A percentile compares a stretch with the other conserved stretches of the same genome.
Evolutionary conservation across 2,888 invertebrate species (phyloP).

Genomic region (Achlya flavicornis): DNA sequence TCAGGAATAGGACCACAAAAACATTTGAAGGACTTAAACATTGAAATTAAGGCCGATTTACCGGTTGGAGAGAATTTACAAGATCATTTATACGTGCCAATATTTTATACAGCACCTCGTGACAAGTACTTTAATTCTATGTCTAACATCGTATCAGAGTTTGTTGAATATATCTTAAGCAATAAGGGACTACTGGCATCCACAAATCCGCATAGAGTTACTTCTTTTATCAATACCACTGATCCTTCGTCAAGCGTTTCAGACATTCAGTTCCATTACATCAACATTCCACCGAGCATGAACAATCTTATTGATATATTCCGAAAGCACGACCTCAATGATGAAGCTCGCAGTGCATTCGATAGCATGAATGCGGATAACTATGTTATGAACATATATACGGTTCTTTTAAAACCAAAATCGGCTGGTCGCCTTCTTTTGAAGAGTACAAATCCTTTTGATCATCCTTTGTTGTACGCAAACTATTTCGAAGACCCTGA

Average conservation of each 20-base stretch:
- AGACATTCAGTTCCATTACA: conserved; percentile 59
- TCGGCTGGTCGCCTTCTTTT: conserved; percentile 88
- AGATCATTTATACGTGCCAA: conserved; percentile 75
- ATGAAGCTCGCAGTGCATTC: conserved; percentile 50
- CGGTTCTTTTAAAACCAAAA: conserved; percentile 86
- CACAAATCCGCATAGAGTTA: conserved; percentile 63
- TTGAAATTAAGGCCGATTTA: conserved; percentile 69
- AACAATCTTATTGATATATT: conserved; percentile 51
- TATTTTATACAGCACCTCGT: conserved; percentile 56
- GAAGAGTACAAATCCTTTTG: conserved; percentile 85
- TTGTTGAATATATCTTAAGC: conserved; percentile 73
- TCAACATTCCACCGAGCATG: conserved; percentile 52
- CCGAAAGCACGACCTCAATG: conserved; percentile 45
- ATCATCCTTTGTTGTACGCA: conserved; percentile 85
- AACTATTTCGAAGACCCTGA: conserved; percentile 85
- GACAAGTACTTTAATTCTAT: conserved; percentile 45
- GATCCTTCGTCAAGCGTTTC: conserved; percentile 54
- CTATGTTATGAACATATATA: conserved; percentile 72
- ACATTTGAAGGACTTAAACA: conserved; percentile 63
- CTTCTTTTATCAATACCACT: conserved; percentile 59
- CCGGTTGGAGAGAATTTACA: conserved; percentile 81
- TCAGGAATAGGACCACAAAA: conserved; percentile 80
- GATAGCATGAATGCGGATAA: conserved; percentile 51
- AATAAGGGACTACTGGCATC: conserved; percentile 75
- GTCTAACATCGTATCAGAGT: conserved; percentile 49